A percentile compares a stretch with the other conserved stretches of the same genome.
phyloP scores from a whole-genome alignment of 2,888 invertebrate genomes.

The Drosophila kanekoi region DNA sequence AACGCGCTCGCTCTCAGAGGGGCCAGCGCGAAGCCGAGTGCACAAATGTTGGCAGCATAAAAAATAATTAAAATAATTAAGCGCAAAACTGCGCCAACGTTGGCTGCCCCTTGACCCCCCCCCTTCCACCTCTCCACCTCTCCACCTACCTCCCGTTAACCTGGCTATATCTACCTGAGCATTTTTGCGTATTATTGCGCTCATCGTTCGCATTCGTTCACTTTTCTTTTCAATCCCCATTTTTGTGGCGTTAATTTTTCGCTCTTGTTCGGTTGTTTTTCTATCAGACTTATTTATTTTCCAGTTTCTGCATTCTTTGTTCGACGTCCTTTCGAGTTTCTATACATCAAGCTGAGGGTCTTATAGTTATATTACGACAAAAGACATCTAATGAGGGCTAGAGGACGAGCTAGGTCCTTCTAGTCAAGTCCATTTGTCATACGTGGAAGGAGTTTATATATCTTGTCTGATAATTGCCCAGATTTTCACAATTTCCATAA shows the following conservation, averaged over 20 bases:
- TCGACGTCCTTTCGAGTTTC: constrained; percentile 31
- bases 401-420: too few species aligned
- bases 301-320: constrained; percentile 8
- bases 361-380: background rate
- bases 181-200: constrained; percentile 25
- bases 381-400: too few species aligned
- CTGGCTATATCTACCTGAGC: constrained; percentile 29
- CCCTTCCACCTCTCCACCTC: background rate
- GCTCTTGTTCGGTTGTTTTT: background rate
- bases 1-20: constrained; percentile 11
- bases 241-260: constrained; percentile 43
- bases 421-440: too few species aligned
- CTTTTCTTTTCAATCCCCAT: constrained; percentile 52
- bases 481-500: too few species aligned
- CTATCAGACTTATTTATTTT: background rate
- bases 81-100: constrained; percentile 67
- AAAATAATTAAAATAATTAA: constrained; percentile 79
- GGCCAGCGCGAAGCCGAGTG: constrained; percentile 16
- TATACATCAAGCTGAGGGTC: constrained; percentile 1
- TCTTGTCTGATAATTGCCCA: too few species aligned
- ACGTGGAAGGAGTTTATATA: too few species aligned
- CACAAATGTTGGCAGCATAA: constrained; percentile 62
- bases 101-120: background rate
- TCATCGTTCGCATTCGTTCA: constrained; percentile 36
- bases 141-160: background rate